A percentile compares a stretch with the other conserved stretches of the same genome.
phyloP scores from a whole-genome alignment of 2,888 invertebrate genomes.

The Rhingia campestris region DNA sequence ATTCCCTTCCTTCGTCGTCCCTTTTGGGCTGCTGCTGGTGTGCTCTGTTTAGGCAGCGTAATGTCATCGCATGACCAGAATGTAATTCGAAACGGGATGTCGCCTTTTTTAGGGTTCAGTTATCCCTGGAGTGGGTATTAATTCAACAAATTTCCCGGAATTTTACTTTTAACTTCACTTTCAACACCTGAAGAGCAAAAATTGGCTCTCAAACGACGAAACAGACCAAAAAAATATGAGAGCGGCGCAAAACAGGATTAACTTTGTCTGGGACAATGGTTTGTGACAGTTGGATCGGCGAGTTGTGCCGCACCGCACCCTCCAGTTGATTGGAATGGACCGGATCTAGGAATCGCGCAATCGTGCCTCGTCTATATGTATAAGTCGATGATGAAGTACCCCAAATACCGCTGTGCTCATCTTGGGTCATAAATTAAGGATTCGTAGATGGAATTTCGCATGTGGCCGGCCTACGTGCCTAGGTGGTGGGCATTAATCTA shows the following conservation, averaged over 20 bases:
- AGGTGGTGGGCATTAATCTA: conserved; percentile 69
- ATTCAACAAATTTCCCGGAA: conserved; percentile 64
- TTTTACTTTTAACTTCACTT: conserved; percentile 62
- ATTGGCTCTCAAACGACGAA: conserved; percentile 3
- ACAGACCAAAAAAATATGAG: background rate
- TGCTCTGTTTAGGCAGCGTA: conserved; percentile 31
- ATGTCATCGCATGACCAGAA: conserved; percentile 64
- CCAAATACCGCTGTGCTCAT: conserved; percentile 30
- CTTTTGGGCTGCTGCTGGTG: background rate
- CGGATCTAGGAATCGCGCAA: conserved; percentile 31
- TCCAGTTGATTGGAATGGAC: conserved; percentile 30
- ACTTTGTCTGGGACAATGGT: conserved; percentile 32
- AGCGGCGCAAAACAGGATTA: conserved; percentile 2
- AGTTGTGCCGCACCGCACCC: background rate
- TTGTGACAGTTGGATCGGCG: conserved; percentile 15
- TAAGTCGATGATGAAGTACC: conserved; percentile 59
- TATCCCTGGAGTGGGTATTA: conserved; percentile 44
- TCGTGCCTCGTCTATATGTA: background rate
- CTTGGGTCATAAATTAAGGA: conserved; percentile 64
- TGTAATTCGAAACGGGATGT: conserved; percentile 74
- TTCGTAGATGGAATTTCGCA: conserved; percentile 60
- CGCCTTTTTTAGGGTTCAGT: conserved; percentile 58
- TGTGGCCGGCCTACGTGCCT: conserved; percentile 21
- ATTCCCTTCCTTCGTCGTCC: conserved; percentile 6
- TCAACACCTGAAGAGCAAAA: conserved; percentile 55